Percentiles rank a stretch among this genome's conserved stretches.
phyloP scores from a whole-genome alignment of 2,113 vertebrate genomes.

The Lichenostomus cassidix region DNA sequence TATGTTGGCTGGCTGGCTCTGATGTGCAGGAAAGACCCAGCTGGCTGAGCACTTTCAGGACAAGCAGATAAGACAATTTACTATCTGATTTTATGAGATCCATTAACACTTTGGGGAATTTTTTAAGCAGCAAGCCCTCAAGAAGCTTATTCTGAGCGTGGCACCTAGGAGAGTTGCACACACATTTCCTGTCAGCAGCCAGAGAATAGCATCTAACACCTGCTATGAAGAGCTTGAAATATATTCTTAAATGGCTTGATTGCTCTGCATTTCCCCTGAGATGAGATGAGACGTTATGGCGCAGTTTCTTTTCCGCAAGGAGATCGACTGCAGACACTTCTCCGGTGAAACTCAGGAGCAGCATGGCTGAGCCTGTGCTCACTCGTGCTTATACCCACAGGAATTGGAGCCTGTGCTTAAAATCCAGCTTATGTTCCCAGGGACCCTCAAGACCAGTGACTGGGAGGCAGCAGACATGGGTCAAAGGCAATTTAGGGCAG shows the following conservation, averaged over 20 bases:
- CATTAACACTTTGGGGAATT: constrained; percentile 36
- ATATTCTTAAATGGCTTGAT: constrained; percentile 63
- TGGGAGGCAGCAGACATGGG: background rate
- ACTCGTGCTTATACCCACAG: rapidly evolving
- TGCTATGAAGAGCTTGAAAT: constrained; percentile 51
- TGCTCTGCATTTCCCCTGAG: constrained; percentile 50
- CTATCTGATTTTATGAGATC: constrained; percentile 33
- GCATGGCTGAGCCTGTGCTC: background rate
- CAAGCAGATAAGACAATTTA: constrained; percentile 55
- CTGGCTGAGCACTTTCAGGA: constrained; percentile 23
- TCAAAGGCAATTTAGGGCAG: background rate
- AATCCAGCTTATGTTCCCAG: background rate
- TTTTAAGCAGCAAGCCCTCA: constrained; percentile 22
- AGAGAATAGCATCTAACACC: constrained; percentile 30
- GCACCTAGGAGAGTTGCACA: constrained; percentile 49
- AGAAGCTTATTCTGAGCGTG: background rate
- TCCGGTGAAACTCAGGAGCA: background rate
- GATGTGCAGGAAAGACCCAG: background rate
- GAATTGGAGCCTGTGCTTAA: background rate
- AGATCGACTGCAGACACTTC: background rate
- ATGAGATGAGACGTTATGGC: background rate
- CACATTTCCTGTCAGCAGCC: constrained; percentile 59
- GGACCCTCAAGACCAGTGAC: background rate
- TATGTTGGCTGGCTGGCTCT: background rate
- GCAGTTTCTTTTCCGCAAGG: background rate